phyloP scores from a whole-genome alignment of 2,888 invertebrate genomes.

The Rhynchonema sp. region DNA sequence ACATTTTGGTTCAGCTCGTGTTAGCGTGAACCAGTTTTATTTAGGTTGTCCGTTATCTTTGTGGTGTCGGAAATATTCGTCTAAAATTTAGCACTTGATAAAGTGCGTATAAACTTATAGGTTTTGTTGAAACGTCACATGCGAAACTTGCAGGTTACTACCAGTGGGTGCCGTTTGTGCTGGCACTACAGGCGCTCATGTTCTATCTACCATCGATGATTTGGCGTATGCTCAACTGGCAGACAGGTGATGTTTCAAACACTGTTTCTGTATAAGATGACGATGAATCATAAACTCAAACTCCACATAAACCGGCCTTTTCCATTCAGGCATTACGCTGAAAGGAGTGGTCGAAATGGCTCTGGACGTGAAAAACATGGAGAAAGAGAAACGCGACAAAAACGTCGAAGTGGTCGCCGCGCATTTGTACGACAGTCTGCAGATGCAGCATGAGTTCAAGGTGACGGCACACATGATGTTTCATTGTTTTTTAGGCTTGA shows the following conservation, averaged over 20 bases:
- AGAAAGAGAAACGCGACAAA: conserved; percentile 29
- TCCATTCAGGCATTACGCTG: conserved; percentile 21
- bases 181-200: conserved; percentile 35
- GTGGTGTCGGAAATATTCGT: neutral
- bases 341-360: conserved; percentile 32
- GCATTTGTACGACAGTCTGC: conserved; percentile 34
- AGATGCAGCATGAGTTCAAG: conserved; percentile 31
- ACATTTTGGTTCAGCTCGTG: no score
- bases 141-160: conserved; percentile 25
- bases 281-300: no score
- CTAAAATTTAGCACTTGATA: neutral
- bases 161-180: conserved; percentile 29
- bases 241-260: conserved; percentile 26
- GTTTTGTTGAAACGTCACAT: no score
- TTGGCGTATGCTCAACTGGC: conserved; percentile 34
- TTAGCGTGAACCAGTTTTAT: no score
- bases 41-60: no score
- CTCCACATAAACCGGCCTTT: no score
- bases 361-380: conserved; percentile 32
- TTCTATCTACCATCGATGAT: conserved; percentile 35
- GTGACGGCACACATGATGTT: no score
- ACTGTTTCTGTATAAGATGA: no score
- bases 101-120: neutral
- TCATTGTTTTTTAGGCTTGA: no score
- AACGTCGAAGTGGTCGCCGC: conserved; percentile 33